A percentile compares a stretch with the other conserved stretches of the same genome.
Evolutionary conservation across 1,140 invertebrate species (phyloP).

Genomic region (Rhagoletis zephyria): DNA sequence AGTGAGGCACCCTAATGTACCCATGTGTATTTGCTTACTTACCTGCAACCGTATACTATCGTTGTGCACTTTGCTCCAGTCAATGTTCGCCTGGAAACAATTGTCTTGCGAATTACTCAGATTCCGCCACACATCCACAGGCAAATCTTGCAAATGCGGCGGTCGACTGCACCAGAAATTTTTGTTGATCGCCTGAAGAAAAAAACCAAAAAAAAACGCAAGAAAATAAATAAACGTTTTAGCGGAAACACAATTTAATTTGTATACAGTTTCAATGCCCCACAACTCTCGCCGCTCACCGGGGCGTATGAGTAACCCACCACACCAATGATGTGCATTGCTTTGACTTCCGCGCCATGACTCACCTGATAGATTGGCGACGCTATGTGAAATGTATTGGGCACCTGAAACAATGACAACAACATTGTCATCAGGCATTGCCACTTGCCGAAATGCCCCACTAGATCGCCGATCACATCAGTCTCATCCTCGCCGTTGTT

Average conservation of each 20-base stretch:
- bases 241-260: neutral
- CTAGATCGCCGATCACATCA: conserved; percentile 80
- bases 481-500: conserved; percentile 73
- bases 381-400: conserved; percentile 84
- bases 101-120: conserved; percentile 76
- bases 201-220: neutral
- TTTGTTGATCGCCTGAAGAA: conserved; percentile 75
- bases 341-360: no score
- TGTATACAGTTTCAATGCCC: neutral
- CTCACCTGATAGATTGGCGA: conserved; percentile 79
- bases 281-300: neutral
- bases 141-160: conserved; percentile 74
- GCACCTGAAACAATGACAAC: conserved; percentile 82
- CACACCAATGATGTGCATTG: no score
- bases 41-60: conserved; percentile 54
- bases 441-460: conserved; percentile 84
- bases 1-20: no score
- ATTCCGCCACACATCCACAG: conserved; percentile 77
- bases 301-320: no score
- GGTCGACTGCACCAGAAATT: conserved; percentile 79
- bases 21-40: neutral
- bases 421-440: conserved; percentile 81
- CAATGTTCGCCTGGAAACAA: conserved; percentile 73
- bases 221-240: neutral
- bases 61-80: conserved; percentile 65